These are phyloP conservation scores for Drosophila acutilabella DNA, from an alignment of 2,888 invertebrate genomes.

Conservation along the genomic window DNA sequence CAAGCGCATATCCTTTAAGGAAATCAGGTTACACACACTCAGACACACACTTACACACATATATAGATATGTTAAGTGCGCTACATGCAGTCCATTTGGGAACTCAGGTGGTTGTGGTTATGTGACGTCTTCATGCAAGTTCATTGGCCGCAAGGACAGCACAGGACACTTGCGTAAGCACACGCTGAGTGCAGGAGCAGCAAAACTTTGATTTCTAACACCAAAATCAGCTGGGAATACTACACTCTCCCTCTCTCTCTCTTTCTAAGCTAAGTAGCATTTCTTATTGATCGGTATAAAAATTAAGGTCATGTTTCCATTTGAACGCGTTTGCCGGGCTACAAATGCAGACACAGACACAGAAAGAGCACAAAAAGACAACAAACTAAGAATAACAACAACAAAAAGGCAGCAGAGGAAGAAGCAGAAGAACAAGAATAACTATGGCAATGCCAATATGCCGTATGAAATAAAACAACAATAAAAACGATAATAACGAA, in stretches of 20 bases:
- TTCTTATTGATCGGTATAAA: constrained; percentile 2
- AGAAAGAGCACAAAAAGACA: constrained; percentile 15
- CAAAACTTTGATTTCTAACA: background rate
- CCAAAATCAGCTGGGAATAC: background rate
- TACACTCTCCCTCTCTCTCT: background rate
- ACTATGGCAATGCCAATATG: constrained; percentile 56
- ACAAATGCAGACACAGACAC: constrained; percentile 24
- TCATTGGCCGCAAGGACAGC: constrained; percentile 63
- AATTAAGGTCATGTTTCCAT: constrained; percentile 69
- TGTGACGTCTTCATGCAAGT: constrained; percentile 56
- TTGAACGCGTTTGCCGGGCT: constrained; percentile 54
- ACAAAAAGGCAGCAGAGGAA: constrained; percentile 10
- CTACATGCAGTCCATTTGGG: constrained; percentile 43
- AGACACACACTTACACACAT: constrained; percentile 10
- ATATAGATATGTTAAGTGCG: constrained; percentile 36
- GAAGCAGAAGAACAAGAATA: constrained; percentile 17
- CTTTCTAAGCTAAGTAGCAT: constrained; percentile 14
- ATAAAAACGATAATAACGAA: constrained; percentile 79
- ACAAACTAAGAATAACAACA: constrained; percentile 44
- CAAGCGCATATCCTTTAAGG: constrained; percentile 68
- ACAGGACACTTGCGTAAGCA: constrained; percentile 28
- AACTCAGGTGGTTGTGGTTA: constrained; percentile 62
- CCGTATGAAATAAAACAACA: constrained; percentile 75
- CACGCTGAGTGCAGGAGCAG: background rate
- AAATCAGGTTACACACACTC: constrained; percentile 74